Conservation (phyloP, 2,797 vertebrate species). For the Anolis apletophallus region DNA sequence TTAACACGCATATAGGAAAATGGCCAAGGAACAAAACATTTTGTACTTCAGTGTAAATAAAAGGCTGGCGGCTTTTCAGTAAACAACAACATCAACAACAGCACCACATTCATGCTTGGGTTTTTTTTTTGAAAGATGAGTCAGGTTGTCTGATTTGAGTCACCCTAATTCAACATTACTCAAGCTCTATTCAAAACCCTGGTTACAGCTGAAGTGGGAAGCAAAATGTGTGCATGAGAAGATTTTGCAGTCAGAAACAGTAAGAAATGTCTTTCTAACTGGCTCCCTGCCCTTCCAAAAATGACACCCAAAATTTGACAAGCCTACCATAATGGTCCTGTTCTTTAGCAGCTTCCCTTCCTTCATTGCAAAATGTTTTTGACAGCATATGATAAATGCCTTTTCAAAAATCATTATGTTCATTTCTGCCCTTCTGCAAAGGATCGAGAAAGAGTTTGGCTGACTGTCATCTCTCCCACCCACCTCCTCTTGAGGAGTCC, state of each 20-base stretch:
- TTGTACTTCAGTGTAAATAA: constrained; percentile 28
- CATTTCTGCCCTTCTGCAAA: constrained; percentile 44
- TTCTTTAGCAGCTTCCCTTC: constrained; percentile 23
- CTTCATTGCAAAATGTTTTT: background rate
- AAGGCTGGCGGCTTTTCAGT: constrained; percentile 35
- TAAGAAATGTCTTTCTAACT: constrained; percentile 31
- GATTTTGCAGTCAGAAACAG: constrained; percentile 1
- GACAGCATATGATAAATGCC: constrained; percentile 12
- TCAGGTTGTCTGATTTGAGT: constrained; percentile 25
- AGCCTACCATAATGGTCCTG: constrained; percentile 13
- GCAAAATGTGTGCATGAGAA: background rate
- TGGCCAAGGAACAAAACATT: constrained; percentile 24
- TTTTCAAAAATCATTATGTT: constrained; percentile 49
- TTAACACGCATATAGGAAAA: constrained; percentile 11
- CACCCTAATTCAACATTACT: constrained; percentile 19
- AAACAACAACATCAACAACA: background rate
- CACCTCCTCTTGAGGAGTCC: constrained; percentile 56
- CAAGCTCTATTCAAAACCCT: constrained; percentile 13
- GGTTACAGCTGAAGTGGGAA: constrained; percentile 7
- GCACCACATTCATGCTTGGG: constrained; percentile 6
- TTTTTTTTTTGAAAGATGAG: constrained; percentile 26
- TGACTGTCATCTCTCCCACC: constrained; percentile 58
- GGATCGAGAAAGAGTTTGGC: constrained; percentile 49
- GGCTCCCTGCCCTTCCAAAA: constrained; percentile 25
- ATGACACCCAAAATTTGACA: constrained; percentile 18